Conservation (phyloP, 2,797 vertebrate genomes). For the Balearica regulorum region DNA sequence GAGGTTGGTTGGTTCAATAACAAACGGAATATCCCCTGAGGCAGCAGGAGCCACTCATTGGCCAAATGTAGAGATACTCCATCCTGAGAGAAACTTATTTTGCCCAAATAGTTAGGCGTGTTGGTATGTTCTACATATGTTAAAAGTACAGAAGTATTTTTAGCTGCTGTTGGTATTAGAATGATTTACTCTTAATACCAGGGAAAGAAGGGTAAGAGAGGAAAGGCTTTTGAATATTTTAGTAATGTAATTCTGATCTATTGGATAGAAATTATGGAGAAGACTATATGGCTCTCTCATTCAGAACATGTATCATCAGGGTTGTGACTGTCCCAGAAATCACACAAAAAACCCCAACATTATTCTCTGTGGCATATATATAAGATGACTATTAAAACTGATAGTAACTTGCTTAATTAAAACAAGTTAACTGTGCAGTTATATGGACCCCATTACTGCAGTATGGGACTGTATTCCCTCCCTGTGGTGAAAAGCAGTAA, state of each 20-base stretch:
- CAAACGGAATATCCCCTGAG: not conserved
- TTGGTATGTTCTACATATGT: accelerated
- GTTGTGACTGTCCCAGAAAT: not conserved
- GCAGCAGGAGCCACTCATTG: not conserved
- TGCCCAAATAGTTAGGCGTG: not conserved
- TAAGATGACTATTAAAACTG: not conserved
- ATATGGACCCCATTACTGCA: not conserved
- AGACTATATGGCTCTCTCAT: not conserved
- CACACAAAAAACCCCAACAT: not conserved
- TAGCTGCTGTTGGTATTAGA: not conserved
- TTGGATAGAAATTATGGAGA: not conserved
- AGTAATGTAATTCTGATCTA: not conserved
- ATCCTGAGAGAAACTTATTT: not conserved
- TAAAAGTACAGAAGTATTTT: not conserved
- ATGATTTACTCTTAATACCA: not conserved
- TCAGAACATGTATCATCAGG: not conserved
- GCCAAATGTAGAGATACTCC: not conserved
- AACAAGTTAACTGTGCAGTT: not conserved
- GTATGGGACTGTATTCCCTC: not conserved
- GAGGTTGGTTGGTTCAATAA: not conserved
- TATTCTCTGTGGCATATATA: not conserved
- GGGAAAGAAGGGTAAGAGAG: not conserved
- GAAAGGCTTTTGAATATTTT: slow-evolving; percentile 15
- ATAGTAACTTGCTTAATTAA: not conserved
- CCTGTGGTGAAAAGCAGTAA: not conserved